Conservation (phyloP, 2,888 invertebrate species). For the Helleia helle region DNA sequence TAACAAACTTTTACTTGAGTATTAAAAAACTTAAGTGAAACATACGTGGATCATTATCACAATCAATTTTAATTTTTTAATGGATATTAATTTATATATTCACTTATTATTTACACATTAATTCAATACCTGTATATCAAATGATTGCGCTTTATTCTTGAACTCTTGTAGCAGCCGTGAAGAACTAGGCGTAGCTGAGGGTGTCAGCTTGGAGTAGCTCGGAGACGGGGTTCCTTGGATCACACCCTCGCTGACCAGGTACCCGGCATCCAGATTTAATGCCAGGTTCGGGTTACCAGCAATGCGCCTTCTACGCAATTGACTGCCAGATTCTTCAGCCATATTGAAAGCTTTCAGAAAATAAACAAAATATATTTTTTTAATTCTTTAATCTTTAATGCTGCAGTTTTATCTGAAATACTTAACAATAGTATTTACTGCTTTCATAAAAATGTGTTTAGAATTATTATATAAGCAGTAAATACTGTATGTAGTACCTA, state of each 20-base stretch:
- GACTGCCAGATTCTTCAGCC: conserved; percentile 45
- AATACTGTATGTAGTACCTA: too few species aligned
- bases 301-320: conserved; percentile 52
- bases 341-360: not conserved
- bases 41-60: too few species aligned
- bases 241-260: conserved; percentile 46
- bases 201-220: conserved; percentile 41
- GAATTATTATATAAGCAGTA: too few species aligned
- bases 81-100: too few species aligned
- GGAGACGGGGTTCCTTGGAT: conserved; percentile 57
- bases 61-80: too few species aligned
- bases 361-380: too few species aligned
- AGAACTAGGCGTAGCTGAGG: conserved; percentile 33
- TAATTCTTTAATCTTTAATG: too few species aligned
- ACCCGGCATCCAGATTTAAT: conserved; percentile 50
- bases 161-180: conserved; percentile 50
- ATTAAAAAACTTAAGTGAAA: too few species aligned
- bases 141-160: conserved; percentile 65
- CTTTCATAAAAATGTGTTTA: too few species aligned
- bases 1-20: too few species aligned
- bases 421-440: too few species aligned
- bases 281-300: conserved; percentile 48
- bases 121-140: conserved; percentile 55
- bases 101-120: not conserved
- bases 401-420: too few species aligned